These are phyloP conservation scores for Morbakka virulenta DNA, from an alignment of 30 jellyfish, hydroid and myxozoan species.

Conservation along the genomic window DNA sequence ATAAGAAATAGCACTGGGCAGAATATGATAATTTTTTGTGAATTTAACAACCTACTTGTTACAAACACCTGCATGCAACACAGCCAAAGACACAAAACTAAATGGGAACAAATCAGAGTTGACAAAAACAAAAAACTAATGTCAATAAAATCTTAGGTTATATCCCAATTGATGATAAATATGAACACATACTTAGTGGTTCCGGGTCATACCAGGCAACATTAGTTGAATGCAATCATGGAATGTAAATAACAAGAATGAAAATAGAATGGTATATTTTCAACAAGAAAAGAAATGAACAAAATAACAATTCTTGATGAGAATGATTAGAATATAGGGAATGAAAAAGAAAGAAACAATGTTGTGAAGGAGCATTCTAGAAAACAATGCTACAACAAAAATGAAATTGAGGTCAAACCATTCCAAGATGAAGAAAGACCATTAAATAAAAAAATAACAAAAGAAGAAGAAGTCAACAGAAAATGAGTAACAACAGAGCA, in stretches of 20 bases:
- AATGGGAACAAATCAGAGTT: conserved; percentile 14
- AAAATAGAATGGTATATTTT: conserved; percentile 21
- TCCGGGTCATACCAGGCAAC: conserved; percentile 4
- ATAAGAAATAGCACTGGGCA: neutral
- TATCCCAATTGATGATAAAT: neutral
- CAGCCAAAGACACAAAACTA: conserved; percentile 17
- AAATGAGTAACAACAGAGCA: too few relatives aligned
- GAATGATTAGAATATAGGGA: too few relatives aligned
- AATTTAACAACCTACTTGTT: neutral
- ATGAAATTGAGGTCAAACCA: too few relatives aligned
- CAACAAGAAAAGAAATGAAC: conserved; percentile 18
- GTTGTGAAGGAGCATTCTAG: too few relatives aligned
- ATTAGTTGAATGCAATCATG: conserved; percentile 15
- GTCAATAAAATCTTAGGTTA: neutral
- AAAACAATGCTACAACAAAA: too few relatives aligned
- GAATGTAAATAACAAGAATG: conserved; percentile 19
- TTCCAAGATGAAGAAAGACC: too few relatives aligned
- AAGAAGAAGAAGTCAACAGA: too few relatives aligned
- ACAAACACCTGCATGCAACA: conserved; percentile 28
- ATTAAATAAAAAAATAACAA: too few relatives aligned
- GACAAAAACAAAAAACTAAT: neutral
- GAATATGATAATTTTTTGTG: neutral
- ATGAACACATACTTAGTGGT: conserved; percentile 3
- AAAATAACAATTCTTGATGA: conserved; percentile 15
- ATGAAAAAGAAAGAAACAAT: too few relatives aligned